Base-by-base conservation (phyloP, 2,797 vertebrate species). In the Brotula barbata region DNA sequence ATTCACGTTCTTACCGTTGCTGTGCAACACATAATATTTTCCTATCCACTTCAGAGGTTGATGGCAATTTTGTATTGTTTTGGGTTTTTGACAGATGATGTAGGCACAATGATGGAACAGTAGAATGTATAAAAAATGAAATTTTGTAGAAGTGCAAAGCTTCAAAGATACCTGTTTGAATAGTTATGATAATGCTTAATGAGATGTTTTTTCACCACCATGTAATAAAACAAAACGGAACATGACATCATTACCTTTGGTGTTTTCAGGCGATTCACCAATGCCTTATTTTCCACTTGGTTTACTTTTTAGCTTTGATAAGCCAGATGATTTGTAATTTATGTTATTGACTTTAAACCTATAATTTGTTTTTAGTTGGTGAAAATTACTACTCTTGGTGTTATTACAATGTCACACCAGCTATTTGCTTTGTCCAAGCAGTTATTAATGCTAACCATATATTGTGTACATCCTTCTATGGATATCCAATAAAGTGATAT, bases 281-380 rank as follows among this genome's bases (percentile, higher is more conserved):
- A 48, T 17, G 28, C 40, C 47, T 37, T 57, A 11, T 77, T 41
- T 51, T 48, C n/a, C 46, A 61, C 37, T 11, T 75, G 51, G 33
- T 74, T 59, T 76, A 85, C 75, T 72, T 78, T 36, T 36, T 36
- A 82, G 73, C 80, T 85, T 85, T 73, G 43, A 74, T 87, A 85
- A 88, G 83, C 63, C 51, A 91, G 85, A 90, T 94, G 88, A 90
- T 85, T 74, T 94, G 87, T 96, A 94, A 94, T 94, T 95, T 94
- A 96, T 90, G 75, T 93, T 89, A 91, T 90, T 87, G 80, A 82
- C 89, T 87, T 90, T 84, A 83, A 90, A 87, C 85, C 78, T 85
- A 77, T 91, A 88, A 89, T 87, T 90, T 92, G 74, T 83, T 85
- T 89, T 90, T 82, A 82, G 41, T 64, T 55, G 71, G 68, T 83